Conservation (phyloP, 2,888 invertebrate species). For the Arge pagana region DNA sequence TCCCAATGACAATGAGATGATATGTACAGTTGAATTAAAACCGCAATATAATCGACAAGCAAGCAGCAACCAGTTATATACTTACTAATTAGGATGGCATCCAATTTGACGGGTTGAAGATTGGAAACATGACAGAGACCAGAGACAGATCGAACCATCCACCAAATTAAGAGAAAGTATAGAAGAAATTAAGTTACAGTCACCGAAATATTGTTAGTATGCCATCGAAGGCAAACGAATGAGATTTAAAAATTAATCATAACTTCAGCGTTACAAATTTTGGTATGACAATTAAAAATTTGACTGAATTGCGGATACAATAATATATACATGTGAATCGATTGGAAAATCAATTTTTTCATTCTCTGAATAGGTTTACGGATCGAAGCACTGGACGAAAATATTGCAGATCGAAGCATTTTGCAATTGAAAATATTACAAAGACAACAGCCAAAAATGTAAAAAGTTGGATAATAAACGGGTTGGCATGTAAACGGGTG, state of each 20-base stretch:
- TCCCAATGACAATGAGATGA: background rate
- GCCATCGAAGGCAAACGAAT: background rate
- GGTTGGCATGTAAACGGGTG: too few relatives aligned
- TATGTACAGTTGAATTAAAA: too few relatives aligned
- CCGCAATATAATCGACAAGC: conserved; percentile 24
- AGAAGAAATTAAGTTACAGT: conserved; percentile 37
- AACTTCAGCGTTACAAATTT: background rate
- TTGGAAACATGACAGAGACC: conserved; percentile 42
- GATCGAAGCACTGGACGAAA: too few relatives aligned
- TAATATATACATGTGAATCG: too few relatives aligned
- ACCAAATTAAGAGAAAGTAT: conserved; percentile 54
- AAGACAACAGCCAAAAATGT: too few relatives aligned
- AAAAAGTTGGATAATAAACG: too few relatives aligned
- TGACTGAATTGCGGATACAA: too few relatives aligned
- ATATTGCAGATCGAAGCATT: too few relatives aligned
- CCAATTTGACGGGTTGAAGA: conserved; percentile 46
- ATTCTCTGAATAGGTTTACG: too few relatives aligned
- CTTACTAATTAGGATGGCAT: conserved; percentile 51
- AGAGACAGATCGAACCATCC: conserved; percentile 52
- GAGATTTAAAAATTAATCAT: background rate
- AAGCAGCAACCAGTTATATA: conserved; percentile 41
- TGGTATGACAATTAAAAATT: too few relatives aligned
- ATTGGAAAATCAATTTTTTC: too few relatives aligned
- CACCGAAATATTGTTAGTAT: conserved; percentile 7
- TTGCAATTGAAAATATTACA: too few relatives aligned